These are phyloP conservation scores for Liodrosophila aerea DNA, from an alignment of 2,888 invertebrate species.

Conservation along the genomic window DNA sequence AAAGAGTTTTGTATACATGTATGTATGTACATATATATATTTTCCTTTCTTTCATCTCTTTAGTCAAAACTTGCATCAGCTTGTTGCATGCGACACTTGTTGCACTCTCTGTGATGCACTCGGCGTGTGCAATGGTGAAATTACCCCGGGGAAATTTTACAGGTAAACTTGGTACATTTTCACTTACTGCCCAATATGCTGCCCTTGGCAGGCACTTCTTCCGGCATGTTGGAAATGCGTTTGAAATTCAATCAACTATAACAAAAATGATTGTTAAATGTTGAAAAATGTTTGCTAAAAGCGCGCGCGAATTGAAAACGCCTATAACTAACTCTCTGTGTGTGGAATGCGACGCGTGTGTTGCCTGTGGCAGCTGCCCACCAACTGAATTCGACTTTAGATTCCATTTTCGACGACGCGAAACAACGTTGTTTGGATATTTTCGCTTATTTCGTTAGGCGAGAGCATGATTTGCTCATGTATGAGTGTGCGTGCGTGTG, in stretches of 20 bases:
- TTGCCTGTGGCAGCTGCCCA: conserved; percentile 62
- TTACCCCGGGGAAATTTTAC: background rate
- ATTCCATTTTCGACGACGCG: conserved; percentile 29
- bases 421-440: conserved; percentile 38
- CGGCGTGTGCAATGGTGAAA: conserved; percentile 46
- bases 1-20: too few relatives aligned
- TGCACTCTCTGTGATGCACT: conserved; percentile 64
- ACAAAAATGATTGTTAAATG: conserved; percentile 3
- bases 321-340: background rate
- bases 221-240: conserved; percentile 71
- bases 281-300: conserved; percentile 11
- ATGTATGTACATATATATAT: too few relatives aligned
- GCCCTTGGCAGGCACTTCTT: conserved; percentile 85
- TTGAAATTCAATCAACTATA: background rate
- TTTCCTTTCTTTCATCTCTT: too few relatives aligned
- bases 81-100: conserved; percentile 55
- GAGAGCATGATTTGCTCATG: conserved; percentile 30
- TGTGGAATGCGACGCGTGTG: conserved; percentile 50
- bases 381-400: conserved; percentile 61
- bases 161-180: too few relatives aligned
- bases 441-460: conserved; percentile 40
- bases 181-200: conserved; percentile 85
- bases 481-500: background rate
- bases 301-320: conserved; percentile 6
- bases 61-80: background rate